Evolutionary conservation across 2,113 vertebrate genomes (phyloP), one percentile per base, ranked within the genome.

Genomic region (Condylura cristata): DNA sequence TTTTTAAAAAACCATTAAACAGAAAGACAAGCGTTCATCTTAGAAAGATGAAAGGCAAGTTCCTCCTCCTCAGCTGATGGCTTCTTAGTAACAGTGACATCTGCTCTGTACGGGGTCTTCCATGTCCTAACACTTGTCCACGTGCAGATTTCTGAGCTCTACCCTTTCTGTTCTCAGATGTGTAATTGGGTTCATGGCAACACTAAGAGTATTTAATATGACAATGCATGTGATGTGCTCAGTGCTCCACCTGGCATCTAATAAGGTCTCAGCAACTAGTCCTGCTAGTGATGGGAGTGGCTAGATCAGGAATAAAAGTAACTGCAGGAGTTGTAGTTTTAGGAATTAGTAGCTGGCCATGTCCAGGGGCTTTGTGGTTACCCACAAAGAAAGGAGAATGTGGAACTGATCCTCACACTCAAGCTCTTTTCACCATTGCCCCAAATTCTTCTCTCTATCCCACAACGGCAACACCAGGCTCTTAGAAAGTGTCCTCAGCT

Each of bases 1-100:
- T 96, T 96, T 93, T 93, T 81, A 34, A 91, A 95, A 97, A 97
- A 97, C 80, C 93, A 96, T 97, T 96, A 97, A 94, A 96, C 66
- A 82, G 90, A 93, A 94, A 96, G 95, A 84, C 87, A 96, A 96
- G 80, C 94, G 87, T 65, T 97, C 91, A 91, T 96, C 86, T 87
- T 89, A 56, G 61, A 46, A 92, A 96, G 84, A 95, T 90, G 92
- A 97, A 95, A 97, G 97, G 90, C 90, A 95, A 94, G 26, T 91
- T 92, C 63, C 32, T 96, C 60, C 71, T 93, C n/a, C 41, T 90
- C 3, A 58, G 91, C 86, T 78, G 70, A 74, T 41, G 13, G 24
- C 9, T 44, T 71, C 68, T 41, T 26, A 71, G 39, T 26, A 41
- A 41, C 28, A 71, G 68, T 41, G 20, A 28, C 28, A 41, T 12